Percentiles rank a stretch among this genome's conserved stretches.
These are phyloP conservation scores for Pelodiscus sinensis DNA, from an alignment of 2,113 vertebrate species.

Conservation along the genomic window DNA sequence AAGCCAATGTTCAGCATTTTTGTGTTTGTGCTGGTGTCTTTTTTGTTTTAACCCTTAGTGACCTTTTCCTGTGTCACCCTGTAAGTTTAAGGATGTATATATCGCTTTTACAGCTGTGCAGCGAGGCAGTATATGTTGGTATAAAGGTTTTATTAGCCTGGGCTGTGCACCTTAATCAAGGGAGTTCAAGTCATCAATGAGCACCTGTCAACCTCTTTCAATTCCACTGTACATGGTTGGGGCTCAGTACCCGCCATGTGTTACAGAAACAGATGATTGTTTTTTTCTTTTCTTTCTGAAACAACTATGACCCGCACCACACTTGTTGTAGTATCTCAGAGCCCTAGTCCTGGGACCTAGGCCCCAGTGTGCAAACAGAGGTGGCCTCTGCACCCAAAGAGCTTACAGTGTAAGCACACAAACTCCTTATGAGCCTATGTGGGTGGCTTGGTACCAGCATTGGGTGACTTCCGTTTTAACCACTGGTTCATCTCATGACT, in stretches of 20 bases:
- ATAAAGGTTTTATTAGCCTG: not conserved
- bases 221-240: not conserved
- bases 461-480: not conserved
- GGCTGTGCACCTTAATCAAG: not conserved
- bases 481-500: not conserved
- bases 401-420: not conserved
- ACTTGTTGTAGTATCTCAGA: not conserved
- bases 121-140: not conserved
- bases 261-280: not conserved
- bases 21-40: not conserved
- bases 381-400: not conserved
- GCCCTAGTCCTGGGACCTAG: not conserved
- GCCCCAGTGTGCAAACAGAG: not conserved
- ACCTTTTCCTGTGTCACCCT: constrained; percentile 24
- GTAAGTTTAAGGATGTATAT: not conserved
- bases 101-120: not conserved
- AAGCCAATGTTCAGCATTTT: constrained; percentile 24
- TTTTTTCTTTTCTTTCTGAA: too few relatives aligned
- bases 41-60: not conserved
- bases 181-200: not conserved
- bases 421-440: not conserved
- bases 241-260: accelerated
- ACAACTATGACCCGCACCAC: too few relatives aligned
- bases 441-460: not conserved
- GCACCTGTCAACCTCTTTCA: not conserved